These are phyloP conservation scores for Xylocampa areola DNA, from an alignment of 2,888 invertebrate species.

Conservation along the genomic window DNA sequence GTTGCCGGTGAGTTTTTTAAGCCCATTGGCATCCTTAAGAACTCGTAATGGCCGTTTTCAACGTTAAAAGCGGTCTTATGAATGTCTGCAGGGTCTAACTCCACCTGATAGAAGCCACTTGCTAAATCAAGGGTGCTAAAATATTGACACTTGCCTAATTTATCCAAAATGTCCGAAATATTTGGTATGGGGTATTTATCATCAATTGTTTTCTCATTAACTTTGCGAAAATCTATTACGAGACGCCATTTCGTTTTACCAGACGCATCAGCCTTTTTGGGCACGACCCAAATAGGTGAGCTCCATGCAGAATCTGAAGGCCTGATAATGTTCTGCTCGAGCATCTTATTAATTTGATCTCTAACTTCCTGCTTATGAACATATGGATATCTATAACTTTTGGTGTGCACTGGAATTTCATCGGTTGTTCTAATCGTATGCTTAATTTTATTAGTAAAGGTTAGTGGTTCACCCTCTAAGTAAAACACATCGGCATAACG, in stretches of 20 bases:
- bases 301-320: slow-evolving; percentile 1
- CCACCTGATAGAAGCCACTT: background rate
- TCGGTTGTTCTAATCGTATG: slow-evolving; percentile 1
- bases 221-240: too few relatives aligned
- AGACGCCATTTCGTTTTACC: too few relatives aligned
- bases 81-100: background rate
- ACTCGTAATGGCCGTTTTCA: slow-evolving; percentile 11
- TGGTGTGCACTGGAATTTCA: background rate
- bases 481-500: slow-evolving; percentile 6
- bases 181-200: too few relatives aligned
- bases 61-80: slow-evolving; percentile 7
- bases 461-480: background rate
- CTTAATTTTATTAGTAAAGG: slow-evolving; percentile 1
- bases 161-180: background rate
- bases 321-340: background rate
- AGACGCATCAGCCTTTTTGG: slow-evolving; percentile 17
- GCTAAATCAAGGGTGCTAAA: background rate
- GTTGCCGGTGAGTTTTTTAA: slow-evolving; percentile 2
- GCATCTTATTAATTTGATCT: background rate
- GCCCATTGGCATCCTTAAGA: slow-evolving; percentile 6
- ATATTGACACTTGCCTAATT: slow-evolving; percentile 6
- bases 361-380: slow-evolving; percentile 1
- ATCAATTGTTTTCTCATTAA: too few relatives aligned
- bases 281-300: slow-evolving; percentile 4
- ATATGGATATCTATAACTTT: slow-evolving; percentile 6